These are phyloP conservation scores for Piscicola geometra DNA, from an alignment of 2,888 invertebrate species.

Conservation along the genomic window DNA sequence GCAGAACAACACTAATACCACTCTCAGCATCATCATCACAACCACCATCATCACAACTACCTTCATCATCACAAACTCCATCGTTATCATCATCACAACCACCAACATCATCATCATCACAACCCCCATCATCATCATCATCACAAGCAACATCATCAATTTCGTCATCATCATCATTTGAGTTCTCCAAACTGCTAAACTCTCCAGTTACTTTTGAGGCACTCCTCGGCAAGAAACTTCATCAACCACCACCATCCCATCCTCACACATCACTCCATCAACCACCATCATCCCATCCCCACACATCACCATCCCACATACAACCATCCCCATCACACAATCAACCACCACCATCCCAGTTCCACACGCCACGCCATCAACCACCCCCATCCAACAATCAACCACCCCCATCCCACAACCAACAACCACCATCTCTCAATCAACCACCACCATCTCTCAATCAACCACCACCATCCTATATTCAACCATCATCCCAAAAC, in stretches of 20 bases:
- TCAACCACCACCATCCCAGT: background rate
- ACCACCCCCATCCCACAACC: background rate
- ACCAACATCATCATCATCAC: background rate
- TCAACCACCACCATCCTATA: background rate
- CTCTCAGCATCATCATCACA: background rate
- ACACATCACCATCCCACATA: background rate
- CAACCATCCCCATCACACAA: background rate
- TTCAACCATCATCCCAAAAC: background rate
- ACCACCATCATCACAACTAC: background rate
- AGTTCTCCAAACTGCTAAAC: constrained; percentile 28
- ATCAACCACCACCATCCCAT: background rate
- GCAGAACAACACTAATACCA: background rate
- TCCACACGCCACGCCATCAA: background rate
- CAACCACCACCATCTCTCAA: background rate
- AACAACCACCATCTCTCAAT: background rate
- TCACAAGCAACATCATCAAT: background rate
- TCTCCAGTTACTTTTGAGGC: constrained; percentile 31
- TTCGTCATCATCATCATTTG: background rate
- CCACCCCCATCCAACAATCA: background rate
- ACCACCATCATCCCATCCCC: background rate
- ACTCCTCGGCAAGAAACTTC: background rate
- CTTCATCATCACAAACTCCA: background rate
- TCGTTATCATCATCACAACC: background rate
- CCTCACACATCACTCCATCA: background rate
- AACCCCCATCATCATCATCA: background rate